These are phyloP conservation scores for Paramisgurnus dabryanus DNA, from an alignment of 2,113 vertebrate species.

Conservation along the genomic window DNA sequence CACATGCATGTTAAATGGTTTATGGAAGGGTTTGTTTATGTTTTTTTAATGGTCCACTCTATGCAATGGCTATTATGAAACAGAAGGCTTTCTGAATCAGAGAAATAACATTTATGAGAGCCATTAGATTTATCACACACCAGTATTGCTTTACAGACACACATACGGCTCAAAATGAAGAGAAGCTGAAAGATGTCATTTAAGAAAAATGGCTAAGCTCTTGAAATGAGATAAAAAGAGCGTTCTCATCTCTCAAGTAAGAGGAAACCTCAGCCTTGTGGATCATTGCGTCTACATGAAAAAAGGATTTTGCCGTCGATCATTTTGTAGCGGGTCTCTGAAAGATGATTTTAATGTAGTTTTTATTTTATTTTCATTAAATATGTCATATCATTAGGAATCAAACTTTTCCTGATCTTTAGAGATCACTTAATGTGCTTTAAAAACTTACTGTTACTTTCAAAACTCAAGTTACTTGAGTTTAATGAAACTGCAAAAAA, in stretches of 20 bases:
- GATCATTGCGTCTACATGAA: constrained; percentile 22
- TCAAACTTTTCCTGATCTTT: neutral
- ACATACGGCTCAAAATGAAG: constrained; percentile 13
- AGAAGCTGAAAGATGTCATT: constrained; percentile 9
- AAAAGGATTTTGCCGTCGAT: neutral
- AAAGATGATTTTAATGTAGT: neutral
- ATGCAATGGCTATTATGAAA: neutral
- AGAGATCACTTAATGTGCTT: no score
- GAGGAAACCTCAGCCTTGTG: neutral
- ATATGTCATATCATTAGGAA: no score
- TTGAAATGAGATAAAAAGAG: constrained; percentile 16
- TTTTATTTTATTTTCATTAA: neutral
- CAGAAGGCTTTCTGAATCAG: neutral
- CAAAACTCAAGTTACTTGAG: no score
- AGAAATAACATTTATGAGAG: neutral
- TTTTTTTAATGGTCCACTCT: neutral
- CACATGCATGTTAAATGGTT: neutral
- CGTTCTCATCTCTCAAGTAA: neutral
- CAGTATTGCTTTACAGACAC: neutral
- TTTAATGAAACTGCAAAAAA: no score
- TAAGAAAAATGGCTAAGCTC: neutral
- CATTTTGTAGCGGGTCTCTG: neutral
- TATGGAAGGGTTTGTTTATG: neutral
- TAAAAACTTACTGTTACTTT: no score
- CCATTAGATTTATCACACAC: constrained; percentile 5